Conservation (phyloP, 2,888 invertebrate species). For the Glaucopsyche alexis region DNA sequence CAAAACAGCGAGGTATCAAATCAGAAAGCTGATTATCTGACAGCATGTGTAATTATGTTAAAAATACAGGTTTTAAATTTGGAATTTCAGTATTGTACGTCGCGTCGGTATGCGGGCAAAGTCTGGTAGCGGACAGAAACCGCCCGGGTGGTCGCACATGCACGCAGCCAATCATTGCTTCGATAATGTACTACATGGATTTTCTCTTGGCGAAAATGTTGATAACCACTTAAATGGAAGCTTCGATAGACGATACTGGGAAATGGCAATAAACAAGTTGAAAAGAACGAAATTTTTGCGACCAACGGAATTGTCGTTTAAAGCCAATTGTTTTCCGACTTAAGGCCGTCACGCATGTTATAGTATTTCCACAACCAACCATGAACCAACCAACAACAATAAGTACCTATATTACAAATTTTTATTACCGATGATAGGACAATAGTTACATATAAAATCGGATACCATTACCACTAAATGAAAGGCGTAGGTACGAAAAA, state of each 20-base stretch:
- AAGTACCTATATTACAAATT: too few species aligned
- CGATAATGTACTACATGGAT: slow-evolving; percentile 36
- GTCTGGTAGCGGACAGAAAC: slow-evolving; percentile 35
- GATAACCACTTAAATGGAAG: slow-evolving; percentile 10
- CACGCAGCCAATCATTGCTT: slow-evolving; percentile 54
- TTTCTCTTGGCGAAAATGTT: slow-evolving; percentile 28
- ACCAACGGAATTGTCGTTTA: not conserved
- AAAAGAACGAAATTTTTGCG: not conserved
- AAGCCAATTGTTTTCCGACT: too few species aligned
- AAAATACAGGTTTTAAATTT: not conserved
- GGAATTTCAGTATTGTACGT: slow-evolving; percentile 12
- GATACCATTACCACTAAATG: not conserved
- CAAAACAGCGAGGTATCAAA: not conserved
- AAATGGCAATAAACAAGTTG: not conserved
- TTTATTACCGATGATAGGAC: too few species aligned
- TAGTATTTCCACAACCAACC: too few species aligned
- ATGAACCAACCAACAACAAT: too few species aligned
- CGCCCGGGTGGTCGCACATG: slow-evolving; percentile 56
- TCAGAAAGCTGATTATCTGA: slow-evolving; percentile 5
- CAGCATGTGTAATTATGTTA: not conserved
- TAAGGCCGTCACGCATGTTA: too few species aligned
- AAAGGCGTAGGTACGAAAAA: not conserved
- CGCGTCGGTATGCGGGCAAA: not conserved
- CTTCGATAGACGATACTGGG: not conserved
- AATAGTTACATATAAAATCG: not conserved